Base-by-base conservation (phyloP, 2,797 vertebrate genomes). In the Calcarius lapponicus region DNA sequence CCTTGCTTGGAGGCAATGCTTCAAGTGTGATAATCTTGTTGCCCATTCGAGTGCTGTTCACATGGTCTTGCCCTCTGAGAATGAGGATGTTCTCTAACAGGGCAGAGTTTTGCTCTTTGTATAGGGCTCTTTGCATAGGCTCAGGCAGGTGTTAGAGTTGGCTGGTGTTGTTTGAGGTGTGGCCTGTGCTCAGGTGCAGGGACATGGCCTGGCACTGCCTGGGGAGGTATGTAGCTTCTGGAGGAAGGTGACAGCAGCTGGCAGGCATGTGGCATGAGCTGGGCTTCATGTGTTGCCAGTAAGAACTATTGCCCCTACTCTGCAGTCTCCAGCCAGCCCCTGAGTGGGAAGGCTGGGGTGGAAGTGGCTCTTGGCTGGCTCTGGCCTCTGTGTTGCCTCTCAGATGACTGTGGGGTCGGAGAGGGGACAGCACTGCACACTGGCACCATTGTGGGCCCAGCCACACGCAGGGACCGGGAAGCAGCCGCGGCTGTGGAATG, bases 111-210 rank as follows among this genome's bases (percentile, higher is more conserved):
- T 62, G 4, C 70, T 48, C 38, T n/a, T 58, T 15, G 10, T 45
- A 18, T 11, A 32, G 42, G 28, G 2, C 12, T 84, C 43, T 86
- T 87, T 66, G 56, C 29, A 6, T 13, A 21, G 34, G 17, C n/a
- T 61, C 29, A 51, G 57, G 53, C 2, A 2, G 29, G 7, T 56
- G 11, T 38, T 31, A 4, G 40, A 28, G 22, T 16, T 76, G 43
- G 29, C 29, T 1, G 0, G 5, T 61, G 45, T 13, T 0, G 1
- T 38, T 65, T 0, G 1, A 50, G 43, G 67, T 79, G 50, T 85
- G 64, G 19, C 9, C 4, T 7, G 14, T 58, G 10, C 62, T 36
- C 36, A 25, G 47, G 21, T 54, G 12, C 1, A 2, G 21, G 62
- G 25, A 32, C 0, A 0, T 11, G 13, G 54, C 60, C 21, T 73